A percentile compares a stretch with the other conserved stretches of the same genome.
These are phyloP conservation scores for Rhagoletis pomonella DNA, from an alignment of 1,140 invertebrate species.

Conservation along the genomic window DNA sequence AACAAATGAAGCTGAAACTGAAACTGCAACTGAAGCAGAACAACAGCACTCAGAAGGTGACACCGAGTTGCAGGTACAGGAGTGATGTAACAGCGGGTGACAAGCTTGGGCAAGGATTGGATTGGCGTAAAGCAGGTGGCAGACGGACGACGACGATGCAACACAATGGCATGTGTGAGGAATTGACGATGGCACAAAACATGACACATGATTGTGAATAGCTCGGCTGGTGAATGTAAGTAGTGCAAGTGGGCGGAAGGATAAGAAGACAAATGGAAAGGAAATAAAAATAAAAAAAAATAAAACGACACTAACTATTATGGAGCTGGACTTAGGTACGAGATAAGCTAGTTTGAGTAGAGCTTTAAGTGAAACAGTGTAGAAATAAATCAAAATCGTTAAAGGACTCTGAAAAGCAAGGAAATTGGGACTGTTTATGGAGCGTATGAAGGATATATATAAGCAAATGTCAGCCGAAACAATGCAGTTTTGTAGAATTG, in stretches of 20 bases:
- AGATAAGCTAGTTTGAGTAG: too few species aligned
- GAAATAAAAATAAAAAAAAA: background rate
- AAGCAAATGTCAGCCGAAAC: background rate
- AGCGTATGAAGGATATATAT: background rate
- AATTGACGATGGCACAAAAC: slow-evolving; percentile 25
- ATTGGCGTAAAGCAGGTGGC: background rate
- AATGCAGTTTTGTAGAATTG: background rate
- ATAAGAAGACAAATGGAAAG: background rate
- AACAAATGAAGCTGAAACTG: background rate
- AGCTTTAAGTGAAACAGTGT: too few species aligned
- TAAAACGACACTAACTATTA: too few species aligned
- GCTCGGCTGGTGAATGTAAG: background rate
- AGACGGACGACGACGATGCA: background rate
- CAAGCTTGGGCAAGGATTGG: background rate
- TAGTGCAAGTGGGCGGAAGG: background rate
- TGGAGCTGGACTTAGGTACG: too few species aligned
- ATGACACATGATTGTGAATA: background rate
- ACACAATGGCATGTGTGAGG: slow-evolving; percentile 30
- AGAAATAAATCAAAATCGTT: background rate
- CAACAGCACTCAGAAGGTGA: slow-evolving; percentile 6
- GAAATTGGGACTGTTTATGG: background rate
- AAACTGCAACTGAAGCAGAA: background rate
- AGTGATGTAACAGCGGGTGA: background rate
- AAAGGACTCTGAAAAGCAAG: background rate
- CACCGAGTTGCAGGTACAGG: background rate